Base-by-base conservation (phyloP, 2,797 vertebrate genomes). In the Spinus pinus region DNA sequence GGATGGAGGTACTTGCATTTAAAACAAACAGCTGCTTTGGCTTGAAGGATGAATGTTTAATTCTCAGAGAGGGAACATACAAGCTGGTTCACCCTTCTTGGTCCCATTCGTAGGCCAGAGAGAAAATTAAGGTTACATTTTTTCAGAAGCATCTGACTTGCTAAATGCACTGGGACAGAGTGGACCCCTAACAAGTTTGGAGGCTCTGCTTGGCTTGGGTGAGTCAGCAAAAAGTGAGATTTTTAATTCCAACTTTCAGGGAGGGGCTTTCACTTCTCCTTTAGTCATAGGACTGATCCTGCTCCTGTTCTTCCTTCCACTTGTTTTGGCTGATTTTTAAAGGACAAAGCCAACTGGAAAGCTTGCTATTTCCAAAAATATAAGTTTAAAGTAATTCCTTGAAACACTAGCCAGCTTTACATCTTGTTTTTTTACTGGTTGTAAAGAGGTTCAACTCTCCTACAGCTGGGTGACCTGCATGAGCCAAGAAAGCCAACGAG, bases 11-110 rank as follows among this genome's bases (percentile, higher is more conserved):
- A 28, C 61, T 91, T 73, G 57, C 16, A 47, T 75, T 86, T 93
- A 86, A 90, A 93, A 78, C 67, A 92, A 89, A 57, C 61, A 79
- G 20, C 54, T 89, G 75, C 62, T 91, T 81, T 83, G 61, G 31
- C 42, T 77, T 74, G 35, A 44, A 57, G 78, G 71, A 60, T 60
- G 54, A 44, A 71, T 30, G 23, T 81, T 86, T 81, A 58, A 65
- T 92, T 75, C 41, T 88, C n/a, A 53, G 61, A 47, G 24, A 65
- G 31, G 50, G 31, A 92, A 72, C 4, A 5, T 31, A 30, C 5
- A 67, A 47, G 33, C 78, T 86, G 25, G 86, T 93, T 82, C 10
- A 33, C 12, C 84, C 50, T 50, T 73, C 73, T 62, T 62, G 21
- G 24, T 83, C 50, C 51, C 74, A 27, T 14, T 85, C 6, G 0